Evolutionary conservation across 2,888 invertebrate genomes (phyloP).

Genomic region (Scaptomyza cyrtandrae): DNA sequence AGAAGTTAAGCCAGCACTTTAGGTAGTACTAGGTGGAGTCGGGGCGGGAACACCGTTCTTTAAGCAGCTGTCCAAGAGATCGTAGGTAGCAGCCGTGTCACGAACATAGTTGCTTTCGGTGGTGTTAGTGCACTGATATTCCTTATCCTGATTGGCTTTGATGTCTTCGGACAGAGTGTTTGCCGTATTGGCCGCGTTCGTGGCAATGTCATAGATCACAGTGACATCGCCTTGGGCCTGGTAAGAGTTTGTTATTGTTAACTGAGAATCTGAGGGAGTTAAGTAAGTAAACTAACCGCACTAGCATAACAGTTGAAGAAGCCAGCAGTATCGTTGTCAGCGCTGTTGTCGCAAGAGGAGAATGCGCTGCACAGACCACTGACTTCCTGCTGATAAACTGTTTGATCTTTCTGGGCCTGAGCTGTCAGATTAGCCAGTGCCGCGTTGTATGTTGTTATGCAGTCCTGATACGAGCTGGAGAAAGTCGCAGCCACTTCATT

Average conservation of each 20-base stretch:
- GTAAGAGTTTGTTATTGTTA: neutral
- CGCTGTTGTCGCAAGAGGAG: slow-evolving; percentile 47
- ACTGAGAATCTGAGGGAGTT: neutral
- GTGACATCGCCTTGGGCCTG: slow-evolving; percentile 70
- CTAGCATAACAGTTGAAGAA: slow-evolving; percentile 76
- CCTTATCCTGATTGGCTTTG: slow-evolving; percentile 49
- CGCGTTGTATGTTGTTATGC: slow-evolving; percentile 58
- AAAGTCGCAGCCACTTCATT: slow-evolving; percentile 62
- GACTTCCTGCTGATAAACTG: slow-evolving; percentile 57
- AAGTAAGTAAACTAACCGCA: slow-evolving; percentile 50
- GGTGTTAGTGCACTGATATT: slow-evolving; percentile 69
- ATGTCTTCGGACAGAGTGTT: slow-evolving; percentile 44
- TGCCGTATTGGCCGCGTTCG: slow-evolving; percentile 68
- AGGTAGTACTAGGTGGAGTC: slow-evolving; percentile 16
- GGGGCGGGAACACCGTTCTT: slow-evolving; percentile 56
- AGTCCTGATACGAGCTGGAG: slow-evolving; percentile 67
- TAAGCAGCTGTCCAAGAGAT: slow-evolving; percentile 67
- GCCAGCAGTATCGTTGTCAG: slow-evolving; percentile 42
- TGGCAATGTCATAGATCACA: slow-evolving; percentile 67
- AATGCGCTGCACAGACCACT: slow-evolving; percentile 61
- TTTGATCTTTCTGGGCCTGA: slow-evolving; percentile 47
- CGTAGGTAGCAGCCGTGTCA: slow-evolving; percentile 72
- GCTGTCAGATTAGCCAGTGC: slow-evolving; percentile 54
- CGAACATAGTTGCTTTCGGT: slow-evolving; percentile 69
- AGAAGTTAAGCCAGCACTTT: slow-evolving; percentile 46